These are phyloP conservation scores for Poecilia latipinna DNA, from an alignment of 2,113 vertebrate genomes.

Conservation along the genomic window DNA sequence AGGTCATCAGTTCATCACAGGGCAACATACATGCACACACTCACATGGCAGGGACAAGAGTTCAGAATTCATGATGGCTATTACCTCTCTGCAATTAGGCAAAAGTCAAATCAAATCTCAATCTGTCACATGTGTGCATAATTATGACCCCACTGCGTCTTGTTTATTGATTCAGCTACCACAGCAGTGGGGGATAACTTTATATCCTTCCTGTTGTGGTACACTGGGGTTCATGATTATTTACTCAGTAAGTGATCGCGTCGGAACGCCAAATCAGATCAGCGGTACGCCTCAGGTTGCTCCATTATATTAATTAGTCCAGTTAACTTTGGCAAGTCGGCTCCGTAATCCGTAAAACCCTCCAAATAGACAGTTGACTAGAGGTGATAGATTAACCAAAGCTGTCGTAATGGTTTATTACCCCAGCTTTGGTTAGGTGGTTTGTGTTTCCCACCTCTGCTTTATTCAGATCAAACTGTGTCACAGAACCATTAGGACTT, in stretches of 20 bases:
- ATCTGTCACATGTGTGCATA: neutral
- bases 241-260: neutral
- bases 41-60: no score
- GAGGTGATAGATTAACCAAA: constrained; percentile 61
- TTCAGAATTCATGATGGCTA: no score
- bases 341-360: constrained; percentile 60
- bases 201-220: neutral
- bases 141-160: neutral
- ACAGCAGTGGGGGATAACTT: neutral
- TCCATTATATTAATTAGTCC: constrained; percentile 17
- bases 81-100: neutral
- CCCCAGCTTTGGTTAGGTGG: neutral
- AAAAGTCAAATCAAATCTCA: neutral
- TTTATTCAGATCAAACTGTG: neutral
- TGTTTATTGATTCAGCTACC: neutral
- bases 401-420: constrained; percentile 51
- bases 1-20: no score
- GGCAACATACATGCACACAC: no score
- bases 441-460: neutral
- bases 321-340: constrained; percentile 49
- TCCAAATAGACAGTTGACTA: constrained; percentile 62
- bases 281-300: constrained; percentile 45
- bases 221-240: neutral
- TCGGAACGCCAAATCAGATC: constrained; percentile 56
- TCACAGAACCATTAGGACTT: neutral